Evolutionary conservation across 2,888 invertebrate species (phyloP).

Genomic region (Prenolepis imparis): DNA sequence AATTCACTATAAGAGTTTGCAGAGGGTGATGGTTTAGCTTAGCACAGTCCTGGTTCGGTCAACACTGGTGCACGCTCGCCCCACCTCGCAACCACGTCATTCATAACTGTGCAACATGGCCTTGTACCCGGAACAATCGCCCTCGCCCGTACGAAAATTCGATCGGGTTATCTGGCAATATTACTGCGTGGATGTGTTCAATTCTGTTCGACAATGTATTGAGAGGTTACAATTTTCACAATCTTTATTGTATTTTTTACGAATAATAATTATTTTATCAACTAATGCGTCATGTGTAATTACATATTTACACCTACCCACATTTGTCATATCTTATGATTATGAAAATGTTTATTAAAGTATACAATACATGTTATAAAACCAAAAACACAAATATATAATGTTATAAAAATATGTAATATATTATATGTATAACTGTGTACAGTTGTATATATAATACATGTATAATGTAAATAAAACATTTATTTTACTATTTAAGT

Average conservation of each 20-base stretch:
- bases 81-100: slow-evolving; percentile 79
- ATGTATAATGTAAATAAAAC: background rate
- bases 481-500: background rate
- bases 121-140: slow-evolving; percentile 52
- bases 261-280: background rate
- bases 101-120: slow-evolving; percentile 78
- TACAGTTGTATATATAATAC: background rate
- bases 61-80: slow-evolving; percentile 48
- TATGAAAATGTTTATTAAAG: slow-evolving; percentile 15
- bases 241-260: background rate
- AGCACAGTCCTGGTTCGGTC: slow-evolving; percentile 54
- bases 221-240: background rate
- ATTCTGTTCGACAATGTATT: background rate
- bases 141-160: slow-evolving; percentile 59
- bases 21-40: background rate
- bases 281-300: background rate
- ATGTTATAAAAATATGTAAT: background rate
- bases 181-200: slow-evolving; percentile 12
- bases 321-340: background rate
- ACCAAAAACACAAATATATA: background rate
- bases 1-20: background rate
- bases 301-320: background rate
- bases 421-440: background rate
- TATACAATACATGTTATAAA: background rate
- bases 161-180: slow-evolving; percentile 43